Percentiles rank a stretch among this genome's conserved stretches.
phyloP scores from a whole-genome alignment of 2,113 vertebrate species.

The Petrocephalus zakoni region DNA sequence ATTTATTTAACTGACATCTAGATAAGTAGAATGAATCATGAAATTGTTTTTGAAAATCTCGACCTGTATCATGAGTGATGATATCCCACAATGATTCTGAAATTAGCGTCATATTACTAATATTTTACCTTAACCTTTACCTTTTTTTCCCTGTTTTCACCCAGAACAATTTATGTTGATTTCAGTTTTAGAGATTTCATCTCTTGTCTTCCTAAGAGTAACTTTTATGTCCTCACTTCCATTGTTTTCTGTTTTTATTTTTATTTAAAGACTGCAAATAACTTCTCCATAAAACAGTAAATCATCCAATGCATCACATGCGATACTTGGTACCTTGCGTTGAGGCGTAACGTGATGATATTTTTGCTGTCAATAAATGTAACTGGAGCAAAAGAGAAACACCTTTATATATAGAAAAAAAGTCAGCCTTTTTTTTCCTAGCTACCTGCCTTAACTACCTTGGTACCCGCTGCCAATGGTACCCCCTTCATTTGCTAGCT shows the following conservation, averaged over 20 bases:
- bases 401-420: neutral
- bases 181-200: neutral
- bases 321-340: neutral
- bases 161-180: neutral
- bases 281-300: neutral
- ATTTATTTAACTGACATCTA: neutral
- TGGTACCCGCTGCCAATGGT: neutral
- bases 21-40: neutral
- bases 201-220: neutral
- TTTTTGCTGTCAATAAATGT: neutral
- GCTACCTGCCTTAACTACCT: neutral
- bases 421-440: neutral
- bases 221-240: neutral
- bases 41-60: neutral
- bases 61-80: neutral
- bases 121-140: neutral
- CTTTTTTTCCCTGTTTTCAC: neutral
- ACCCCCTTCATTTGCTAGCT: neutral
- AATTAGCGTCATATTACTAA: neutral
- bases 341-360: neutral
- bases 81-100: neutral
- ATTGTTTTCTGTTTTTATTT: neutral
- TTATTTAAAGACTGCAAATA: neutral
- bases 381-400: neutral
- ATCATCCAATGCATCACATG: neutral